Base-by-base conservation (phyloP, 2,888 invertebrate genomes). In the Endomychus coccineus region DNA sequence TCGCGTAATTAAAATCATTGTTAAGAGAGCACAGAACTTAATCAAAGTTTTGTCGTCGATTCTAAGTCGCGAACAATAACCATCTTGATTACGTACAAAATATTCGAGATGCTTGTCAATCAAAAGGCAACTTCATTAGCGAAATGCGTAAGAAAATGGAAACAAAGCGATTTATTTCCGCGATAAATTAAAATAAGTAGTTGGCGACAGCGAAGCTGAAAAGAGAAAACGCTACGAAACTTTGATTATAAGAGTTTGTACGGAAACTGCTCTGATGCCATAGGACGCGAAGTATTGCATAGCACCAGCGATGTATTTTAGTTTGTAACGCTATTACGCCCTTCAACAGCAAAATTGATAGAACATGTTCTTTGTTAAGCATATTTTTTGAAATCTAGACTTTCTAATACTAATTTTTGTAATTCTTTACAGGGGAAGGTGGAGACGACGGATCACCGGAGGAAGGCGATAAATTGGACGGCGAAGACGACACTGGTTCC, bases 341-440 rank as follows among this genome's bases (percentile, higher is more conserved):
- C n/a, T n/a, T n/a, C n/a, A n/a, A n/a, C n/a, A n/a, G n/a, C n/a
- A n/a, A n/a, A n/a, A n/a, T n/a, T n/a, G n/a, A n/a, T n/a, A n/a
- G n/a, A n/a, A n/a, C n/a, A n/a, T n/a, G n/a, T n/a, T n/a, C n/a
- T n/a, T n/a, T n/a, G n/a, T n/a, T n/a, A n/a, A n/a, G n/a, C n/a
- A n/a, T n/a, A n/a, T n/a, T n/a, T n/a, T n/a, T n/a, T n/a, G n/a
- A n/a, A n/a, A n/a, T n/a, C n/a, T n/a, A n/a, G n/a, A n/a, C n/a
- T n/a, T n/a, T n/a, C n/a, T n/a, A n/a, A n/a, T n/a, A n/a, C n/a
- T 33, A 3, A 24, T 14, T 14, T 25, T 34, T 2, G 14, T 4
- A 14, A 10, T 38, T 38, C 3, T 25, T 70, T 70, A 1, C 64
- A 77, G 76, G 76, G 75, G 77, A 77, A 67, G 71, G 70, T 27